Percentiles rank a stretch among this genome's conserved stretches.
Conservation (phyloP, 2,113 vertebrate genomes). For the Apaloderma vittatum region DNA sequence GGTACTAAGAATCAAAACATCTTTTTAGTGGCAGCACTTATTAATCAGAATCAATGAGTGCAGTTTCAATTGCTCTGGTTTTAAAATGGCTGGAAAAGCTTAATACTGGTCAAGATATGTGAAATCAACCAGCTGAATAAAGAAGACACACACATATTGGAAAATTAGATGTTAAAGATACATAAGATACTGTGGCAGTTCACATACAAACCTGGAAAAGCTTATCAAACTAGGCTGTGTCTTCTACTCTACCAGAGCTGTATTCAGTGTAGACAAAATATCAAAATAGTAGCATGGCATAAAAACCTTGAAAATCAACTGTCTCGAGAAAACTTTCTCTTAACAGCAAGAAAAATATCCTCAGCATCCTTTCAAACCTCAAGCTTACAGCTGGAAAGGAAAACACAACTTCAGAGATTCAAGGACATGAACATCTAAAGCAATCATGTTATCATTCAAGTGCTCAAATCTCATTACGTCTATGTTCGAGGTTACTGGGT, state of each 20-base stretch:
- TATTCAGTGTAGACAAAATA: background rate
- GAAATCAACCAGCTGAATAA: background rate
- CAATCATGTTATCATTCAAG: background rate
- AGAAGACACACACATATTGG: background rate
- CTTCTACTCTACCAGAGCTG: background rate
- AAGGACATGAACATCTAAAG: background rate
- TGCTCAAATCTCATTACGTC: background rate
- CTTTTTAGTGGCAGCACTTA: fast-evolving
- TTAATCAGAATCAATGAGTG: background rate
- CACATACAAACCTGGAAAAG: background rate
- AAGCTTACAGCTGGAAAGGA: background rate
- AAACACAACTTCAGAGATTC: background rate
- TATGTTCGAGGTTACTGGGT: background rate
- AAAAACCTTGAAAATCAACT: background rate
- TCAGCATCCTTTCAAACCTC: background rate
- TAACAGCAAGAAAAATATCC: background rate
- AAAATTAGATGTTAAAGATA: background rate
- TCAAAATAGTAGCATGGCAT: background rate
- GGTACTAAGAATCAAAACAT: background rate
- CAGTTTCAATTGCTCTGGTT: background rate
- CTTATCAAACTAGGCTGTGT: background rate
- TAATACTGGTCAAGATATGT: background rate
- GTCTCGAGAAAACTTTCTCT: background rate
- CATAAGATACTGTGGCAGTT: background rate
- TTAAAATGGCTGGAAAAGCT: background rate